Evolutionary conservation across 2,113 vertebrate genomes (phyloP).

Genomic region (Esox niger): DNA sequence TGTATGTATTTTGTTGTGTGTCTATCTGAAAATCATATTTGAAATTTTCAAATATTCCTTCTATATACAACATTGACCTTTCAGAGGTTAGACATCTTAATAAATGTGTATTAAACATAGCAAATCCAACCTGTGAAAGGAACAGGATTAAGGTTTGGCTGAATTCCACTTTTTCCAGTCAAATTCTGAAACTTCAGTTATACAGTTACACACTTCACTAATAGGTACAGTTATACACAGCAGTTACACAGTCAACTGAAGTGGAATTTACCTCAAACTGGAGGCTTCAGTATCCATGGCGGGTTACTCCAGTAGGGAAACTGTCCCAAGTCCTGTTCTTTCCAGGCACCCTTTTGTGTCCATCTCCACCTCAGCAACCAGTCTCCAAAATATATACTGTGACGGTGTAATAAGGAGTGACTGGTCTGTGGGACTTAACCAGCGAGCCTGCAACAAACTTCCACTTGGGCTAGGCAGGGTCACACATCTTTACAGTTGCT

Average conservation of each 20-base stretch:
- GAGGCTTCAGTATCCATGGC: neutral
- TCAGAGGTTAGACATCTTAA: conserved; percentile 25
- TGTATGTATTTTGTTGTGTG: conserved; percentile 46
- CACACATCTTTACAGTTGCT: neutral
- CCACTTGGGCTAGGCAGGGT: neutral
- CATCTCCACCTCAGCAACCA: neutral
- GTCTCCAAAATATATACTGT: neutral
- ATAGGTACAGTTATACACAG: neutral
- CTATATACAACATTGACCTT: conserved; percentile 7
- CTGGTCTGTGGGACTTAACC: neutral
- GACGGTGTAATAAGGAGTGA: neutral
- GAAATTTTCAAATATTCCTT: conserved; percentile 19
- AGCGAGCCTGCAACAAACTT: neutral
- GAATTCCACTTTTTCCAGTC: neutral
- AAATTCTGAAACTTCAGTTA: neutral
- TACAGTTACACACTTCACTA: neutral
- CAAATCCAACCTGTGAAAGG: conserved; percentile 5
- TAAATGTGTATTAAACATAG: conserved; percentile 26
- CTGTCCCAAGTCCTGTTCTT: neutral
- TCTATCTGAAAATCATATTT: conserved; percentile 27
- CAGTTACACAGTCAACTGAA: neutral
- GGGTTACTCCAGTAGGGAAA: neutral
- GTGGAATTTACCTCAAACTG: neutral
- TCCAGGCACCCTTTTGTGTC: neutral
- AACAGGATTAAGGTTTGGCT: neutral